Conservation (phyloP, 2,888 invertebrate species). For the Agrypnus murinus region DNA sequence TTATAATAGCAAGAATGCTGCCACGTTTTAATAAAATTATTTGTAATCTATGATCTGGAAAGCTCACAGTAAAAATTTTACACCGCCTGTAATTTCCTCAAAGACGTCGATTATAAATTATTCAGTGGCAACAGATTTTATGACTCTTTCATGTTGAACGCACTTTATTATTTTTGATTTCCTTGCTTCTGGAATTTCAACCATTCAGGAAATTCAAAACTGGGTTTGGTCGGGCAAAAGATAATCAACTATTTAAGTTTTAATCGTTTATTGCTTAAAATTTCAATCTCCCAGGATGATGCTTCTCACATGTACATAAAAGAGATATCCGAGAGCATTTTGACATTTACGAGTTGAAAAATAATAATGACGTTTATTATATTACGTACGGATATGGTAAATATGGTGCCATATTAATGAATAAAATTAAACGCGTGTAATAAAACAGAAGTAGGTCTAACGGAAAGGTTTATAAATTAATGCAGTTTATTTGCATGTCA, state of each 20-base stretch:
- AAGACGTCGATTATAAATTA: constrained; percentile 25
- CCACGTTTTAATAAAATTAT: constrained; percentile 1
- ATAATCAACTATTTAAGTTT: constrained; percentile 1
- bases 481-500: constrained; percentile 58
- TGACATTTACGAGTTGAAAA: constrained; percentile 17
- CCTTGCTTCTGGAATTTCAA: constrained; percentile 9
- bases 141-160: not conserved
- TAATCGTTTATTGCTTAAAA: constrained; percentile 1
- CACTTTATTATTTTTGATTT: constrained; percentile 21
- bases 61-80: constrained; percentile 20
- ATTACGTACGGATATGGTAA: constrained; percentile 24
- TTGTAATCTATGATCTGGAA: constrained; percentile 24
- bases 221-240: not conserved
- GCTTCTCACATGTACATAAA: not conserved
- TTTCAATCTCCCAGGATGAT: not conserved
- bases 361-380: not conserved
- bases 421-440: constrained; percentile 42
- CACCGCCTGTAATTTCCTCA: constrained; percentile 15
- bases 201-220: constrained; percentile 1
- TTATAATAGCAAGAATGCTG: constrained; percentile 13
- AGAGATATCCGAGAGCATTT: not conserved
- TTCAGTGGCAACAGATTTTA: constrained; percentile 24
- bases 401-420: constrained; percentile 38
- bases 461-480: constrained; percentile 58
- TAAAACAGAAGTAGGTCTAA: constrained; percentile 58